Evolutionary conservation across 2,888 invertebrate species (phyloP).

Genomic region (Elegia similella): DNA sequence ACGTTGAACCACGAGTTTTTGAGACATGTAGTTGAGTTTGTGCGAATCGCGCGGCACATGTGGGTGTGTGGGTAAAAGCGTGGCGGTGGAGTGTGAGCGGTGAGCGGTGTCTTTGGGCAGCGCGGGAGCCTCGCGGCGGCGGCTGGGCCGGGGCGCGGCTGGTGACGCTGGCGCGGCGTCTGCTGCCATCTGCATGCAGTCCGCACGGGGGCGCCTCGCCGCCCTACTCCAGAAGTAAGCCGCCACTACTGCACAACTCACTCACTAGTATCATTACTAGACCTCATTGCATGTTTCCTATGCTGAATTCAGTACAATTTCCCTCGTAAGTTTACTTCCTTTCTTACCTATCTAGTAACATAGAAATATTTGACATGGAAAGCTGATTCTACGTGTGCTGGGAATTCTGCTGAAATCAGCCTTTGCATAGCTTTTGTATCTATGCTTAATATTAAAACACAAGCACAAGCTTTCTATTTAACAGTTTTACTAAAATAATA

Average conservation of each 20-base stretch:
- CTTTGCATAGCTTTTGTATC: constrained; percentile 6
- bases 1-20: not conserved
- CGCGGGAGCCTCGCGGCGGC: constrained; percentile 57
- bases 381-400: not conserved
- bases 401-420: not conserved
- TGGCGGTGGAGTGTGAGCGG: constrained; percentile 67
- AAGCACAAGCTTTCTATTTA: constrained; percentile 3
- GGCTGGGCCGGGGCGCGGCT: constrained; percentile 72
- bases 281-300: constrained; percentile 6
- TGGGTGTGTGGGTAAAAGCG: constrained; percentile 37
- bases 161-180: constrained; percentile 76
- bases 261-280: not conserved
- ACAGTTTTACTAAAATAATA: not conserved
- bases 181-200: constrained; percentile 87
- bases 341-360: not conserved
- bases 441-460: constrained; percentile 11
- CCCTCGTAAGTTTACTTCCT: not conserved
- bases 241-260: constrained; percentile 29
- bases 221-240: constrained; percentile 86
- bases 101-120: constrained; percentile 77
- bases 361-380: not conserved
- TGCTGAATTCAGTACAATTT: constrained; percentile 7
- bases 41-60: constrained; percentile 58
- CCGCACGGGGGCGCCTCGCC: constrained; percentile 86
- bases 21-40: constrained; percentile 1